Percentiles rank a stretch among this genome's conserved stretches.
Evolutionary conservation across 2,113 vertebrate species (phyloP).

Genomic region (Nycticryphes semicollaris): DNA sequence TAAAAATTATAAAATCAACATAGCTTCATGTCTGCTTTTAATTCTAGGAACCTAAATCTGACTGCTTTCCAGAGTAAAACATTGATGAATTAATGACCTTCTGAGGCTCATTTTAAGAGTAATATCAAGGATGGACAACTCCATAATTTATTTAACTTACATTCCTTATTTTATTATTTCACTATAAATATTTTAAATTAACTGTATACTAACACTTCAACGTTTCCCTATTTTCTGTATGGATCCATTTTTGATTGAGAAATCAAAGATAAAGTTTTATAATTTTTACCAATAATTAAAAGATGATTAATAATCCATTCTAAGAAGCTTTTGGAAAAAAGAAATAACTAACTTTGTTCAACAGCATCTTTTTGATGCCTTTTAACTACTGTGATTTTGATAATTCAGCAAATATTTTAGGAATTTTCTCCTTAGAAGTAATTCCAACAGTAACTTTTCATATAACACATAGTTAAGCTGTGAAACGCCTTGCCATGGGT

Average conservation of each 20-base stretch:
- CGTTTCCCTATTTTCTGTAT: not conserved
- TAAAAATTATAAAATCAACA: not conserved
- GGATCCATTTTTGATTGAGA: not conserved
- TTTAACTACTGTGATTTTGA: not conserved
- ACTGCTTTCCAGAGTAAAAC: not conserved
- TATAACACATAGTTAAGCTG: constrained; percentile 22
- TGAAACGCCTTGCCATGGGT: not conserved
- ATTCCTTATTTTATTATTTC: not conserved
- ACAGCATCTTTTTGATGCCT: not conserved
- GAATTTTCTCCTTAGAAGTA: constrained; percentile 8
- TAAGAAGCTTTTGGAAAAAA: not conserved
- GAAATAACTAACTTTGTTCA: not conserved
- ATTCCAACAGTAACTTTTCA: constrained; percentile 25
- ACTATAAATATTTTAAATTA: not conserved
- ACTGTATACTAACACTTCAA: not conserved
- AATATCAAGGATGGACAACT: not conserved
- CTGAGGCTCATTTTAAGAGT: not conserved
- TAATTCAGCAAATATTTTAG: constrained; percentile 39
- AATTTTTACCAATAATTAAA: not conserved
- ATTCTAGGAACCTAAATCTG: not conserved
- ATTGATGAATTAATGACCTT: not conserved
- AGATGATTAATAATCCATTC: not conserved
- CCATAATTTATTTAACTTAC: not conserved
- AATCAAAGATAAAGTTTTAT: not conserved
- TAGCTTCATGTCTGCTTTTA: not conserved